Base-by-base conservation (phyloP, 2,888 invertebrate species). In the Anagyrus pseudococci region DNA sequence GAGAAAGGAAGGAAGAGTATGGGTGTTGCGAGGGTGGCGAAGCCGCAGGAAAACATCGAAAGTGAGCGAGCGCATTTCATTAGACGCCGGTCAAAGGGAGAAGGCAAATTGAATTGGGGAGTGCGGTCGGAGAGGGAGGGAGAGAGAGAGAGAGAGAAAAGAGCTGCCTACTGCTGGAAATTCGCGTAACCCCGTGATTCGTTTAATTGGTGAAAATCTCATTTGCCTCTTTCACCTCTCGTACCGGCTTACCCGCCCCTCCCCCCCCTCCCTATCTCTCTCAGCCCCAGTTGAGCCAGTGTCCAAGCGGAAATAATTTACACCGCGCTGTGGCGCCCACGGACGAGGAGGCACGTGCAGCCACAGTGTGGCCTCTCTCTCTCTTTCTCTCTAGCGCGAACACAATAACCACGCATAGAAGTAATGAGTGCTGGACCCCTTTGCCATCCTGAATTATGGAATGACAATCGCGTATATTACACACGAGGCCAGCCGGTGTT, bases 121-220 rank as follows among this genome's bases (percentile, higher is more conserved):
- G 8, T 13, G 10, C 4, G 22, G 19, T 4, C 23, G 44, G 40
- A 29, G 15, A 37, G 33, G 33, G 10, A 8, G 33, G 15, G 2
- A 29, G 29, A 29, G 2, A 37, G 33, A 15, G 33, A 8, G 33
- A 8, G 33, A 37, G 3, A 15, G 33, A 8, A 15, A 29, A 15
- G 10, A 37, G 15, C 33, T 10, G 33, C 33, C 33, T 8, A 37
- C 41, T 26, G 10, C n/a, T 23, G 55, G 49, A 55, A 43, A 49
- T 61, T 20, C 44, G 54, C 33, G 50, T 22, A 44, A 46, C 56
- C 50, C 46, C 46, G 62, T 56, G 62, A 62, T 52, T 62, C 50
- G 62, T 62, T 62, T 56, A 62, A 62, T 62, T 50, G 56, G 33
- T 15, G 44, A 56, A 56, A 62, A 62, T 62, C 62, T 62, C 62